A percentile compares a stretch with the other conserved stretches of the same genome.
phyloP scores from a whole-genome alignment of 2,888 invertebrate species.

The Lochmaea capreae region DNA sequence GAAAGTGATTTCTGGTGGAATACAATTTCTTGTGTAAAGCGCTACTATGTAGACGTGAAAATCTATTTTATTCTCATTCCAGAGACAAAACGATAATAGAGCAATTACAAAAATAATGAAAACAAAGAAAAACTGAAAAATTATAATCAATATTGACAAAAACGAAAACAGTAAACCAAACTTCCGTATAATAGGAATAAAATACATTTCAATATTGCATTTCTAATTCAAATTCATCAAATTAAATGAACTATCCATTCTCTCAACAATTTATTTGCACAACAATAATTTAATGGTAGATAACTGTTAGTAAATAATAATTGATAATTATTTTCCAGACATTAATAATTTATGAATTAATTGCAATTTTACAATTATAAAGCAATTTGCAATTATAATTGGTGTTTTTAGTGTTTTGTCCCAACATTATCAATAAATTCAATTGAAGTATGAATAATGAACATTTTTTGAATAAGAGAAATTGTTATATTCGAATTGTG shows the following conservation, averaged over 20 bases:
- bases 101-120: too few relatives aligned
- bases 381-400: constrained; percentile 4
- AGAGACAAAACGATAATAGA: too few relatives aligned
- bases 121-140: too few relatives aligned
- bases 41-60: too few relatives aligned
- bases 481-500: neutral
- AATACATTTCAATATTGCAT: too few relatives aligned
- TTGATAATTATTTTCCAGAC: neutral
- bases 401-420: neutral
- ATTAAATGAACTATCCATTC: neutral
- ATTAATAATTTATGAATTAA: neutral
- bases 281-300: neutral
- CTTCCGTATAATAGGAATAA: too few relatives aligned
- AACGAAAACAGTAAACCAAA: too few relatives aligned
- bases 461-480: neutral
- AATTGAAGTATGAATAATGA: neutral
- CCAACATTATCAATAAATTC: neutral
- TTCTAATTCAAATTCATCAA: too few relatives aligned
- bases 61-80: too few relatives aligned
- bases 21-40: too few relatives aligned
- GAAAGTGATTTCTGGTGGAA: too few relatives aligned
- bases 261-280: neutral
- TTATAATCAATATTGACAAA: too few relatives aligned
- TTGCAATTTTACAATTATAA: neutral
- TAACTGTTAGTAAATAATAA: neutral